A percentile compares a stretch with the other conserved stretches of the same genome.
These are phyloP conservation scores for Scopus umbretta DNA, from an alignment of 2,113 vertebrate genomes.

Conservation along the genomic window DNA sequence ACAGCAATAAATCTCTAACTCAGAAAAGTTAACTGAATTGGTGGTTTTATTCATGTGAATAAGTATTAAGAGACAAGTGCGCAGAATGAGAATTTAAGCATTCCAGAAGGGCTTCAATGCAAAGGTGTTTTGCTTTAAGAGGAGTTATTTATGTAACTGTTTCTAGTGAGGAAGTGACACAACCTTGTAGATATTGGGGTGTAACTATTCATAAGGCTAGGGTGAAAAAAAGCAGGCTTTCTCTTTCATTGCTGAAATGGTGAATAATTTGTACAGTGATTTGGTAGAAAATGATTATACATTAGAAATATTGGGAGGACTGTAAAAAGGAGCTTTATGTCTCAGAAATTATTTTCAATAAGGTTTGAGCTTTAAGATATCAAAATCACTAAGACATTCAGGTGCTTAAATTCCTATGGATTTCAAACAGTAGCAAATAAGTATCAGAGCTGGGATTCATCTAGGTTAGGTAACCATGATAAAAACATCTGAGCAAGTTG, in stretches of 20 bases:
- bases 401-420: neutral
- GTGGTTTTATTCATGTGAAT: neutral
- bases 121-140: neutral
- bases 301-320: neutral
- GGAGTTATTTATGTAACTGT: neutral
- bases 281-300: neutral
- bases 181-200: neutral
- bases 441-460: neutral
- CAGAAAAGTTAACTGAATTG: neutral
- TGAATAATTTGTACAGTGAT: neutral
- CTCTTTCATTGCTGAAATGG: neutral
- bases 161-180: neutral
- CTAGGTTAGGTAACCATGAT: neutral
- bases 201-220: neutral
- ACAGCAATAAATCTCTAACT: neutral
- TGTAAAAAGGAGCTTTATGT: neutral
- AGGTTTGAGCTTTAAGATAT: neutral
- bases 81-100: neutral
- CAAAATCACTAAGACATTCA: neutral
- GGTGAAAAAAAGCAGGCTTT: neutral
- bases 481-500: neutral
- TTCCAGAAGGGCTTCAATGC: neutral
- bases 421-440: neutral
- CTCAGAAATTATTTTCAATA: neutral
- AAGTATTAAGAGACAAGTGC: neutral